Conservation (phyloP, 2,113 vertebrate genomes). For the Gallinago paraguaiae region DNA sequence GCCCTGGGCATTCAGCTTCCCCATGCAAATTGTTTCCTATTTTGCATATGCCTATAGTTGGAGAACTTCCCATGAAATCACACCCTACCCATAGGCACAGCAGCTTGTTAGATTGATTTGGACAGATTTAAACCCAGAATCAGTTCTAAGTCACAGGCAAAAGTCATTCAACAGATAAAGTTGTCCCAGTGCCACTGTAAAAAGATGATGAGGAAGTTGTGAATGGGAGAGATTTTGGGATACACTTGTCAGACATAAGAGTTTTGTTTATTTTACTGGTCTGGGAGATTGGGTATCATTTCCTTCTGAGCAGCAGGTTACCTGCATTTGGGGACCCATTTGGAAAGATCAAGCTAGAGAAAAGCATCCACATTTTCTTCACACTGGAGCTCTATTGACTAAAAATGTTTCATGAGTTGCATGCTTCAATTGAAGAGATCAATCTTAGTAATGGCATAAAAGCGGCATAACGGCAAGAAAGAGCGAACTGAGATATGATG, state of each 20-base stretch:
- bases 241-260: not conserved
- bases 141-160: not conserved
- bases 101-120: not conserved
- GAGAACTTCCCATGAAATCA: not conserved
- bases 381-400: not conserved
- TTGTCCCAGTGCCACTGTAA: not conserved
- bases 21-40: not conserved
- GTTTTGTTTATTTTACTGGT: not conserved
- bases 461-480: not conserved
- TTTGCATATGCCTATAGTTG: not conserved
- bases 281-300: not conserved
- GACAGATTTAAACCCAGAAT: not conserved
- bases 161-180: not conserved
- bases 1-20: not conserved
- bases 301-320: not conserved
- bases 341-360: not conserved
- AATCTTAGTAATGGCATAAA: not conserved
- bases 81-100: not conserved
- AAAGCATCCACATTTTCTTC: not conserved
- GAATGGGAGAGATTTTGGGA: not conserved
- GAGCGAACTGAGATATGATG: not conserved
- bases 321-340: not conserved
- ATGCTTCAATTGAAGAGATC: not conserved
- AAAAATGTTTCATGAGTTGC: not conserved
- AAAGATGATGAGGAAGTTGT: not conserved